A percentile compares a stretch with the other conserved stretches of the same genome.
phyloP scores from a whole-genome alignment of 2,797 vertebrate species.

The Astyanax mexicanus region DNA sequence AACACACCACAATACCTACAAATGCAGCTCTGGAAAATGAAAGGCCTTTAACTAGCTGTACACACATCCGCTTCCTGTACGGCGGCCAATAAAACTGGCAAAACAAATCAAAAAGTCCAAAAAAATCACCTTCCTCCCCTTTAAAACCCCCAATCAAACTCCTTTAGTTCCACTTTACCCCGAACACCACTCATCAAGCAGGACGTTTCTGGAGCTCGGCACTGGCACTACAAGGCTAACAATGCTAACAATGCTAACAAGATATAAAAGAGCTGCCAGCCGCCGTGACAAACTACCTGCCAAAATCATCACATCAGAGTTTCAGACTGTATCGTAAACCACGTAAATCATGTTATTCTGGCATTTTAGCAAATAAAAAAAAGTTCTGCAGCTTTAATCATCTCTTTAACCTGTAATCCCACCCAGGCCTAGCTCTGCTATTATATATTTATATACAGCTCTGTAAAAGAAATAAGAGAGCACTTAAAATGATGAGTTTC shows the following conservation, averaged over 20 bases:
- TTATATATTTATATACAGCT: no score
- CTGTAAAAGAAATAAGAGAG: no score
- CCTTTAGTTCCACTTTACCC: slow-evolving; percentile 2
- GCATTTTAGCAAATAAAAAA: not conserved
- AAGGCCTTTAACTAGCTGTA: slow-evolving; percentile 36
- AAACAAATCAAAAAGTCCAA: no score
- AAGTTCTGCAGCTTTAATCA: not conserved
- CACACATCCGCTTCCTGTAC: slow-evolving; percentile 42
- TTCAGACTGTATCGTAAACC: slow-evolving; percentile 13
- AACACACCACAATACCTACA: slow-evolving; percentile 55
- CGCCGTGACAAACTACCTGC: not conserved
- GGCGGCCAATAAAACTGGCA: no score
- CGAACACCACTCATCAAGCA: slow-evolving; percentile 20
- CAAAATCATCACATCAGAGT: slow-evolving; percentile 1
- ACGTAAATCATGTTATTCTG: slow-evolving; percentile 7
- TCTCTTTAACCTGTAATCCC: no score
- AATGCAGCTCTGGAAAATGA: slow-evolving; percentile 31
- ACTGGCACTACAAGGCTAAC: slow-evolving; percentile 30
- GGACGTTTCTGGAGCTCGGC: slow-evolving; percentile 4
- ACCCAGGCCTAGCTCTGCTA: not conserved
- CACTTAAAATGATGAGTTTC: no score
- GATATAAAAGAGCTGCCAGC: not conserved
- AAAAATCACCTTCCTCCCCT: not conserved
- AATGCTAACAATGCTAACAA: not conserved
- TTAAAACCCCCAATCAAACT: not conserved